Conservation (phyloP, 1,140 invertebrate genomes). For the Caerostris extrusa region DNA sequence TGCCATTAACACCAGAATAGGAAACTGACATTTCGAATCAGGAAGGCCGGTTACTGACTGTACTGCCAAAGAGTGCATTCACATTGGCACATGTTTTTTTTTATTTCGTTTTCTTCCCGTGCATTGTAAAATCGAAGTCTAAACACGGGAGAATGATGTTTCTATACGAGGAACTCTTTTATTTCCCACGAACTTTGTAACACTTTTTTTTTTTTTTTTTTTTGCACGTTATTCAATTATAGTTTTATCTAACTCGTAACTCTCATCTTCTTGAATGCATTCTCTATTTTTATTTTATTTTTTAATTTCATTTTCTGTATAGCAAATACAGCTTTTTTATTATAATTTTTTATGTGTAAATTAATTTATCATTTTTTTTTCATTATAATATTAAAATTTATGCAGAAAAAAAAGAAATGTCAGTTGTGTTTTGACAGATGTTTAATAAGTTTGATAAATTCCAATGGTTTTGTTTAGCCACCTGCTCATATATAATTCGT, state of each 20-base stretch:
- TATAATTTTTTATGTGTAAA: too few species aligned
- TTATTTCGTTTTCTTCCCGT: neutral
- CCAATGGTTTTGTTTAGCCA: too few species aligned
- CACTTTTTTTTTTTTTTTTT: neutral
- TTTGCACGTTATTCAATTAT: neutral
- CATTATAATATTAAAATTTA: too few species aligned
- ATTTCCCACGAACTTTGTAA: slow-evolving; percentile 5
- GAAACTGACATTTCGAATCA: slow-evolving; percentile 15
- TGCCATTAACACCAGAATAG: slow-evolving; percentile 48
- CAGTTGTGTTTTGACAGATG: too few species aligned
- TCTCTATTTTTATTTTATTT: neutral
- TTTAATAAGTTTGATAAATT: too few species aligned
- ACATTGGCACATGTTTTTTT: neutral
- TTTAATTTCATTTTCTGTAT: neutral
- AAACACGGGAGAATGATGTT: neutral
- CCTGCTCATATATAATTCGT: too few species aligned
- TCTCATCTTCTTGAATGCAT: neutral
- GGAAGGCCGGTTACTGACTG: slow-evolving; percentile 6
- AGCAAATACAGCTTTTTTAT: neutral
- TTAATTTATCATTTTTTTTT: too few species aligned
- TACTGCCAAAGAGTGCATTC: slow-evolving; percentile 18
- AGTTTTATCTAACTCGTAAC: neutral
- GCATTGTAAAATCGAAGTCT: neutral
- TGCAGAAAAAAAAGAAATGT: too few species aligned
- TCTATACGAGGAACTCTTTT: neutral